phyloP scores from a whole-genome alignment of 2,113 vertebrate genomes.

The Sceloporus tristichus region DNA sequence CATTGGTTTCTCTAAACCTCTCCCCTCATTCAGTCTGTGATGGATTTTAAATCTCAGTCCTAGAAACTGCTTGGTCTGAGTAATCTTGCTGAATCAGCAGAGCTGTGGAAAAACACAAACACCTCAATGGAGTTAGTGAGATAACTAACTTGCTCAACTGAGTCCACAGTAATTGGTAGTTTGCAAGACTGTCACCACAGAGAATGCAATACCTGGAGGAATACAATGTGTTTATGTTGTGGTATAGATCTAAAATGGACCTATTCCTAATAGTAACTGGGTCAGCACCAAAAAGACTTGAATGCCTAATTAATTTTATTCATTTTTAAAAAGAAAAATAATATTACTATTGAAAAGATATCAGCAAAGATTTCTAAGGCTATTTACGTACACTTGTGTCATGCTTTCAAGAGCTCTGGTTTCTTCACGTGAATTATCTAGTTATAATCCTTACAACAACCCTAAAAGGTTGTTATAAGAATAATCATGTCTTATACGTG shows the following conservation, averaged over 20 bases:
- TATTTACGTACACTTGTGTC: not conserved
- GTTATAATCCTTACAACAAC: not conserved
- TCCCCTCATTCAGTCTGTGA: slow-evolving; percentile 51
- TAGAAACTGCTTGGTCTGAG: slow-evolving; percentile 33
- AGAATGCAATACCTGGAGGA: slow-evolving; percentile 68
- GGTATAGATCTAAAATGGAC: slow-evolving; percentile 63
- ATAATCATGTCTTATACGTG: not conserved
- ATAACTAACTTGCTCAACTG: slow-evolving; percentile 62
- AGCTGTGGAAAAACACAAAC: slow-evolving; percentile 65
- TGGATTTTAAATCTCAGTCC: slow-evolving; percentile 66
- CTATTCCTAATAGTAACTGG: slow-evolving; percentile 2
- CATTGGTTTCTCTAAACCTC: not conserved
- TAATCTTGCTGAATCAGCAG: slow-evolving; percentile 57
- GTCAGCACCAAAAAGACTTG: not conserved
- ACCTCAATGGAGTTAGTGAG: slow-evolving; percentile 69
- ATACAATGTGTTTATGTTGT: slow-evolving; percentile 52
- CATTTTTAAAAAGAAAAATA: not conserved
- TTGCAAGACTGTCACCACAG: slow-evolving; percentile 67
- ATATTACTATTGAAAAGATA: not conserved
- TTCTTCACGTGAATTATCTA: not conserved
- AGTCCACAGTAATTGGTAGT: slow-evolving; percentile 35
- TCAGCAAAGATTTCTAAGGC: not conserved
- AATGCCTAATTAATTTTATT: not conserved
- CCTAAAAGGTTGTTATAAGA: not conserved
- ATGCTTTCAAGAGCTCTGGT: not conserved